Conservation (phyloP, 2,888 invertebrate genomes). For the Himalopsyche japonica region DNA sequence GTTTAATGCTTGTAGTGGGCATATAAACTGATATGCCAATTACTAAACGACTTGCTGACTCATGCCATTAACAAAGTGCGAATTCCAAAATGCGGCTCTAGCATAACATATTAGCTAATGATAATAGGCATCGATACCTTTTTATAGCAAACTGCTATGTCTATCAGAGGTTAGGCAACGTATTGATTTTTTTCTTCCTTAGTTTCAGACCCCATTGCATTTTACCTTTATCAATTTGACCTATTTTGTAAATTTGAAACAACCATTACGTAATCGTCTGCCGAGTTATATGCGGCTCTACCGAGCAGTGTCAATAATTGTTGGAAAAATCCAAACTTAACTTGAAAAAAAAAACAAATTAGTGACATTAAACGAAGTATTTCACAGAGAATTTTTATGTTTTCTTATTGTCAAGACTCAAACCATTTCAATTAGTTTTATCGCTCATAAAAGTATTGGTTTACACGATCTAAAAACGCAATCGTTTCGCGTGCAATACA, state of each 20-base stretch:
- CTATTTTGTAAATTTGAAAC: not conserved
- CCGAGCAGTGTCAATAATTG: no score
- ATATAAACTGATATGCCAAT: not conserved
- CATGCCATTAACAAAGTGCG: not conserved
- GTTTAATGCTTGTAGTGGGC: not conserved
- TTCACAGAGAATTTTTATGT: no score
- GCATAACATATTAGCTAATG: not conserved
- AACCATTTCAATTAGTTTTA: no score
- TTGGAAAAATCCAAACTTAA: no score
- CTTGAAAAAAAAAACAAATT: no score
- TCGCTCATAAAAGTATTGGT: no score
- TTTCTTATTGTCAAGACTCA: no score
- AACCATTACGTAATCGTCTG: no score
- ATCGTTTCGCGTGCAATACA: no score
- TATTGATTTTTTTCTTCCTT: not conserved
- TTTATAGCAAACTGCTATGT: not conserved
- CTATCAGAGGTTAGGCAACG: not conserved
- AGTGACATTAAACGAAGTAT: no score
- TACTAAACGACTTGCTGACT: not conserved
- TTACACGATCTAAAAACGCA: no score
- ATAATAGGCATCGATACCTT: not conserved
- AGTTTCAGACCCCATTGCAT: not conserved
- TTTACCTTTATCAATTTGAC: not conserved
- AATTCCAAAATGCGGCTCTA: not conserved
- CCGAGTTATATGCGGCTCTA: no score